Evolutionary conservation across 2,888 invertebrate species (phyloP).

Genomic region (Pachliopta kotzebuea): DNA sequence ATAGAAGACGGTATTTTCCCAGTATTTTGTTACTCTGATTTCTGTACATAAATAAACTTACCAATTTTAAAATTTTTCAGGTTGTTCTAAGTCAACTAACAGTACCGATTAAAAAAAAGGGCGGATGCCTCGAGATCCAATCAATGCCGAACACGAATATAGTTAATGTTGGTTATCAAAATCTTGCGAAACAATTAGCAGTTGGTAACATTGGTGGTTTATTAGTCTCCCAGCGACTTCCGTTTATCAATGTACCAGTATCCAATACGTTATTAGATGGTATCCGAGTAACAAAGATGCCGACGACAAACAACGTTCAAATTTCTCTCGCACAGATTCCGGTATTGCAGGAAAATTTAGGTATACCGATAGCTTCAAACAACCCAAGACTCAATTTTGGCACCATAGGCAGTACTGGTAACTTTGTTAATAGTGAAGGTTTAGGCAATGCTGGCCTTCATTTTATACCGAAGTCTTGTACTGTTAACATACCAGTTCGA

Average conservation of each 20-base stretch:
- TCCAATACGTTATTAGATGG: slow-evolving; percentile 22
- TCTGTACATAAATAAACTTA: too few species aligned
- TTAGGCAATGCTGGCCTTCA: slow-evolving; percentile 15
- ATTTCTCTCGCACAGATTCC: background rate
- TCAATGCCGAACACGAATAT: slow-evolving; percentile 33
- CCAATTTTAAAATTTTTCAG: slow-evolving; percentile 39
- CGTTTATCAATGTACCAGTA: slow-evolving; percentile 2
- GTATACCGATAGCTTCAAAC: background rate
- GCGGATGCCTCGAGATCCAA: slow-evolving; percentile 33
- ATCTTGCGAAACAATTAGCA: slow-evolving; percentile 30
- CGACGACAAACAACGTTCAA: slow-evolving; percentile 20
- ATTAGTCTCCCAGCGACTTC: background rate
- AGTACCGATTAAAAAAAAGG: slow-evolving; percentile 29
- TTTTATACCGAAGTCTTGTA: slow-evolving; percentile 12
- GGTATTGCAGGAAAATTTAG: background rate
- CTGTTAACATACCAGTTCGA: slow-evolving; percentile 14
- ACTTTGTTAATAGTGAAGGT: slow-evolving; percentile 12
- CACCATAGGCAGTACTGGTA: slow-evolving; percentile 9
- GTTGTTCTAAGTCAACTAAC: slow-evolving; percentile 36
- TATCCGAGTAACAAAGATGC: slow-evolving; percentile 18
- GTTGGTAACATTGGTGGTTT: slow-evolving; percentile 15
- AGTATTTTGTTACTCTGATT: too few species aligned
- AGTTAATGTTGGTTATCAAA: slow-evolving; percentile 16
- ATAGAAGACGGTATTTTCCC: too few species aligned
- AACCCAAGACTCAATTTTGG: slow-evolving; percentile 2